A percentile compares a stretch with the other conserved stretches of the same genome.
Conservation (phyloP, 2,113 vertebrate species). For the Lycaon pictus region DNA sequence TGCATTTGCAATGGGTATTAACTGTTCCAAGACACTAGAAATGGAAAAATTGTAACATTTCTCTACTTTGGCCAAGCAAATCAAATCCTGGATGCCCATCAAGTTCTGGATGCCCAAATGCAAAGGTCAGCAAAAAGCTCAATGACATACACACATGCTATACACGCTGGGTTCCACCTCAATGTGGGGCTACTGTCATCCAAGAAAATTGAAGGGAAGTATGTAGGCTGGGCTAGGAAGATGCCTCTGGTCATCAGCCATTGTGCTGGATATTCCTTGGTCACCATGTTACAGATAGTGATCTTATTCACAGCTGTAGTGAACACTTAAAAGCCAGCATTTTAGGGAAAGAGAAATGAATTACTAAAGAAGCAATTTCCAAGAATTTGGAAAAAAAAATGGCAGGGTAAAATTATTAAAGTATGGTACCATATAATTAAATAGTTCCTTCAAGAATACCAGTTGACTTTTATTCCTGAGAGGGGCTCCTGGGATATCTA, state of each 20-base stretch:
- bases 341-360: not conserved
- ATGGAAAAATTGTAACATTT: not conserved
- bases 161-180: not conserved
- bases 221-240: accelerated
- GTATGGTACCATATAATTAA: not conserved
- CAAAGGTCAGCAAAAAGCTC: not conserved
- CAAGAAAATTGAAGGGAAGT: not conserved
- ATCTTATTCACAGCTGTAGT: not conserved
- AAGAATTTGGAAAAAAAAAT: not conserved
- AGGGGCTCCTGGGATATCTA: not conserved
- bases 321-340: not conserved
- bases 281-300: not conserved
- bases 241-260: not conserved
- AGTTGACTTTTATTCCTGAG: not conserved
- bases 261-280: not conserved
- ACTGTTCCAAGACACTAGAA: not conserved
- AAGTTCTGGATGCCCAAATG: not conserved
- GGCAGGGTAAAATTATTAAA: not conserved
- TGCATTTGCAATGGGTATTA: not conserved
- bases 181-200: not conserved
- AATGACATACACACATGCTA: not conserved
- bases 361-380: not conserved
- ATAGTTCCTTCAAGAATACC: not conserved
- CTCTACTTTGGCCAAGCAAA: not conserved
- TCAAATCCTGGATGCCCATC: not conserved